Conservation (phyloP, 2,888 invertebrate genomes). For the Trichacis sp. region DNA sequence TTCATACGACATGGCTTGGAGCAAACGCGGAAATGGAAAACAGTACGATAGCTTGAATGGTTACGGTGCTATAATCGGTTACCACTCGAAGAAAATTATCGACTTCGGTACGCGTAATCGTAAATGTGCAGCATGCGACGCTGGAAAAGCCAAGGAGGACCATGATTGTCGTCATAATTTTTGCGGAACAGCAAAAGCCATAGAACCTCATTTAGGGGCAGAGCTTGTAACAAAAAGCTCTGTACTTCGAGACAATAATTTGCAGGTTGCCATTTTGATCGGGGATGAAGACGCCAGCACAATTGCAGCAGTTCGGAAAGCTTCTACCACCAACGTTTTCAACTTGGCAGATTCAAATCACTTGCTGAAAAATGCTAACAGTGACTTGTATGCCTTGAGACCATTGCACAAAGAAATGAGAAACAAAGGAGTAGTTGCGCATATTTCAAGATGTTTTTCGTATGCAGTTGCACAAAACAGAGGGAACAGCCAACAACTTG, state of each 20-base stretch:
- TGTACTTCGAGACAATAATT: constrained; percentile 36
- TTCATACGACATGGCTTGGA: constrained; percentile 51
- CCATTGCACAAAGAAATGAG: constrained; percentile 26
- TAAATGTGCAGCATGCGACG: constrained; percentile 46
- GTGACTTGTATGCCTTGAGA: constrained; percentile 37
- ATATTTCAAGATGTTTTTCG: constrained; percentile 12
- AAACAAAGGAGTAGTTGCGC: not conserved
- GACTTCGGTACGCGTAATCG: constrained; percentile 44
- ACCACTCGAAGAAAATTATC: constrained; percentile 42
- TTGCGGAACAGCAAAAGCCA: constrained; percentile 51
- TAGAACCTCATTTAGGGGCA: constrained; percentile 49
- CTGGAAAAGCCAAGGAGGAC: constrained; percentile 32
- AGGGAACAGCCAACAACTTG: constrained; percentile 19
- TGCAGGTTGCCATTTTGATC: constrained; percentile 43
- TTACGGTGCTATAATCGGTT: constrained; percentile 48
- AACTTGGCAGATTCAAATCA: constrained; percentile 46
- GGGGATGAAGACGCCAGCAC: constrained; percentile 49
- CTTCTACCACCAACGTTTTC: constrained; percentile 18
- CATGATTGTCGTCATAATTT: constrained; percentile 53
- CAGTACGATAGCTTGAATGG: constrained; percentile 48
- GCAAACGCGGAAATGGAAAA: constrained; percentile 45
- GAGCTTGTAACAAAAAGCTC: constrained; percentile 38
- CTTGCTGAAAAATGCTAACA: constrained; percentile 39
- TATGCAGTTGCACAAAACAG: constrained; percentile 39
- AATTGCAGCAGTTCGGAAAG: constrained; percentile 42